Evolutionary conservation across 2,113 vertebrate genomes (phyloP), one percentile per base, ranked within the genome.

Genomic region (Asarcornis scutulata): DNA sequence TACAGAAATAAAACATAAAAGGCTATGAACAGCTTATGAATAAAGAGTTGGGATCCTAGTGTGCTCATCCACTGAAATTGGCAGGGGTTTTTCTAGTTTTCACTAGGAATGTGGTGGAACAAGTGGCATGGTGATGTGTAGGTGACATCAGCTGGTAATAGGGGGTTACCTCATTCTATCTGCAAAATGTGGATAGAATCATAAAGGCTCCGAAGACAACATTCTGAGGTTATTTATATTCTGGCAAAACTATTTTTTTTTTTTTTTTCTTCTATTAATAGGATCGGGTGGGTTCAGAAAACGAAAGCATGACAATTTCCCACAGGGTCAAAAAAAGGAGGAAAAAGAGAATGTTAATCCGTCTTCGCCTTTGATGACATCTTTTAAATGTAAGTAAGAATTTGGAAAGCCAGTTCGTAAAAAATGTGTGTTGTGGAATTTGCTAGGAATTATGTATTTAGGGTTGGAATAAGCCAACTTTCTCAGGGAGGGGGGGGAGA

Each of bases 351-450:
- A 86, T 50, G 88, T 96, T 82, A 98, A 96, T 83, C 73, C 94
- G 4, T 98, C 98, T 64, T 99, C 99, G 17, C 94, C 98, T 40
- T 95, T 99, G 90, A 96, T 99, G 79, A 38, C 97, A 1, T 98
- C 98, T 82, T 99, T 99, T 96, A 99, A 98, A 98, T 98, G 99
- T 99, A 98, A 98, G 98, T 97, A 92, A 53, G 27, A 73, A 29
- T 77, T 77, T 91, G 64, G 34, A 77, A 84, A 55, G 42, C 4
- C 26, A 68, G 23, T 31, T 81, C 29, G 53, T 62, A 20, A 27
- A 40, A 40, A 78, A 26, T 17, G 14, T 2, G 5, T 44, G 13
- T 13, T 69, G 29, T 34, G 25, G 55, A 64, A 86, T 71, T 50
- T 50, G 4, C 23, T 84, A 31, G 68, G 64, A 91, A 17, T 82